Evolutionary conservation across 2,888 invertebrate species (phyloP), one percentile per base, ranked within the genome.

Genomic region (Dryomyza anilis): DNA sequence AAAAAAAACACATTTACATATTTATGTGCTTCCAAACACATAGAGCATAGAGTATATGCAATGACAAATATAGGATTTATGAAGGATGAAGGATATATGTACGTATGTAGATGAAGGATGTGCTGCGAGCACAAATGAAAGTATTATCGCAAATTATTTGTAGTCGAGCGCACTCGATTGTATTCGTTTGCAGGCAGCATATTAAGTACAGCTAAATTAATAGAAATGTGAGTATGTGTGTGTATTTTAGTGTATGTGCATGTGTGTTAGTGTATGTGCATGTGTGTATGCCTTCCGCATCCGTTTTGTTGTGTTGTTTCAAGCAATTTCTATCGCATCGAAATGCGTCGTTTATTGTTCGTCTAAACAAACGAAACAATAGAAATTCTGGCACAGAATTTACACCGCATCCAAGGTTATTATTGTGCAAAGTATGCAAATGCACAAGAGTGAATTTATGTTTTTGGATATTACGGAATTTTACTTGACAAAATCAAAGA

Each of bases 81-180:
- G n/a, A n/a, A n/a, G n/a, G n/a, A n/a, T n/a, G n/a, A n/a, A n/a
- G n/a, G n/a, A n/a, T n/a, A n/a, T n/a, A n/a, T n/a, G n/a, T n/a
- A n/a, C n/a, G n/a, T n/a, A n/a, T n/a, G n/a, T n/a, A 50, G 27
- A 39, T 29, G 50, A 45, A 58, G 45, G 14, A 57, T 64, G 23
- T 25, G 21, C 36, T 21, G n/a, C n/a, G n/a, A n/a, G n/a, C n/a
- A 60, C 33, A 33, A 50, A 60, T 36, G 29, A 23, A 48, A 10
- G 16, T 21, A 60, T 60, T 60, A 60, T 60, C 76, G 64, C 74
- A 76, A 78, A 78, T 76, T 73, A 78, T 78, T 78, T 76, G 73
- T 71, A 75, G 74, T 76, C 70, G 76, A 76, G 76, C 78, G 76
- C 76, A 76, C 72, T 74, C 71, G 71, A 77, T 76, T 76, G 70